A percentile compares a stretch with the other conserved stretches of the same genome.
phyloP scores from a whole-genome alignment of 1,140 invertebrate genomes.

The Cotesia typhae region DNA sequence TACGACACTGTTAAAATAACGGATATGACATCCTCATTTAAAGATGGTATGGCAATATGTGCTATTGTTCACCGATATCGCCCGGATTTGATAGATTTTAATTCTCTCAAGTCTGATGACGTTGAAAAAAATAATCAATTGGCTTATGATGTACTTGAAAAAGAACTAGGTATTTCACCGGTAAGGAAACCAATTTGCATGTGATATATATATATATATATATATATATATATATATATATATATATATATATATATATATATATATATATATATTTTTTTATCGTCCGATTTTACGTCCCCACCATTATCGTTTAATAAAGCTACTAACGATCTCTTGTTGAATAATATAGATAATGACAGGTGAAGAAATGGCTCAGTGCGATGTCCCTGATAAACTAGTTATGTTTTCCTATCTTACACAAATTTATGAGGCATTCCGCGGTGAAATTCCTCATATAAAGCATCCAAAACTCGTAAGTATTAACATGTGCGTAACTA shows the following conservation, averaged over 20 bases:
- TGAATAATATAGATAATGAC: constrained; percentile 73
- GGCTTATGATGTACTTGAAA: constrained; percentile 83
- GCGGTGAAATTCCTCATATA: constrained; percentile 83
- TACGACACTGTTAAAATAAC: constrained; percentile 74
- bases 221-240: constrained; percentile 1
- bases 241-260: not conserved
- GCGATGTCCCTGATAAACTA: constrained; percentile 77
- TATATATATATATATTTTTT: constrained; percentile 12
- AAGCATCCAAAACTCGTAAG: constrained; percentile 80
- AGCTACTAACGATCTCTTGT: constrained; percentile 24
- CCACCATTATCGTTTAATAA: constrained; percentile 26
- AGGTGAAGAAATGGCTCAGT: constrained; percentile 80
- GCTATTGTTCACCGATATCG: constrained; percentile 87
- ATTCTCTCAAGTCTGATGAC: constrained; percentile 73
- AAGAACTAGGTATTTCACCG: constrained; percentile 79
- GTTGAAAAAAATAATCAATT: constrained; percentile 78
- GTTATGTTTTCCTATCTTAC: constrained; percentile 84
- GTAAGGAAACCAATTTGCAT: constrained; percentile 57
- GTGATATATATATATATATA: not conserved
- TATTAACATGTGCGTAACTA: constrained; percentile 29
- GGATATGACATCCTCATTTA: constrained; percentile 78
- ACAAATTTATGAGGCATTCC: constrained; percentile 86
- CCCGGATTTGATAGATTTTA: constrained; percentile 86
- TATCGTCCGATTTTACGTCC: not conserved
- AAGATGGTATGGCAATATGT: constrained; percentile 80